phyloP scores from a whole-genome alignment of 2,113 vertebrate species.

The Peucedramus taeniatus region DNA sequence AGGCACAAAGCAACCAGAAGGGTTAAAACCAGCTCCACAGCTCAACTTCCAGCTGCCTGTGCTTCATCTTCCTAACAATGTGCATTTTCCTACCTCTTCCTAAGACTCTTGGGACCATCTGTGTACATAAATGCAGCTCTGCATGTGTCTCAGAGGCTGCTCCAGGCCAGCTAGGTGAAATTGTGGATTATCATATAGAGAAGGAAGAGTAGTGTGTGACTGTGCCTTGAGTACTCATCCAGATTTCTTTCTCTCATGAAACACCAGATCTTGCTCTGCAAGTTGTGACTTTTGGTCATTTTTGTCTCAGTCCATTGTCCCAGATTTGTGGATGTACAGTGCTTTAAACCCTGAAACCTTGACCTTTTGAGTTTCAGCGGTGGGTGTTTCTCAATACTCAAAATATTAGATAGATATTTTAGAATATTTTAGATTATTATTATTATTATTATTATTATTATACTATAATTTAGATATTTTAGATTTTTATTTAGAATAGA shows the following conservation, averaged over 20 bases:
- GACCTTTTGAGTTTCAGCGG: neutral
- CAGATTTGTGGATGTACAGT: neutral
- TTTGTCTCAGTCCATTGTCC: neutral
- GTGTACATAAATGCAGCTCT: neutral
- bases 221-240: neutral
- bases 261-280: neutral
- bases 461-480: no score
- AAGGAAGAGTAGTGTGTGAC: rapidly evolving
- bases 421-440: no score
- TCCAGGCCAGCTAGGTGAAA: neutral
- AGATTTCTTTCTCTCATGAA: neutral
- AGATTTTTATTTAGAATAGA: no score
- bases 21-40: neutral
- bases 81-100: neutral
- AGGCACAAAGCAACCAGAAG: neutral
- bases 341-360: neutral
- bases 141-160: neutral
- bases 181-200: rapidly evolving
- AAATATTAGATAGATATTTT: no score
- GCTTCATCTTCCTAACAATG: neutral
- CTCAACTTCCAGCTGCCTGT: neutral
- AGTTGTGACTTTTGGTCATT: neutral
- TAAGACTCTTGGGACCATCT: neutral
- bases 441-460: no score
- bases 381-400: neutral